A percentile compares a stretch with the other conserved stretches of the same genome.
These are phyloP conservation scores for Microctonus aethiopoides DNA, from an alignment of 2,888 invertebrate species.

Conservation along the genomic window DNA sequence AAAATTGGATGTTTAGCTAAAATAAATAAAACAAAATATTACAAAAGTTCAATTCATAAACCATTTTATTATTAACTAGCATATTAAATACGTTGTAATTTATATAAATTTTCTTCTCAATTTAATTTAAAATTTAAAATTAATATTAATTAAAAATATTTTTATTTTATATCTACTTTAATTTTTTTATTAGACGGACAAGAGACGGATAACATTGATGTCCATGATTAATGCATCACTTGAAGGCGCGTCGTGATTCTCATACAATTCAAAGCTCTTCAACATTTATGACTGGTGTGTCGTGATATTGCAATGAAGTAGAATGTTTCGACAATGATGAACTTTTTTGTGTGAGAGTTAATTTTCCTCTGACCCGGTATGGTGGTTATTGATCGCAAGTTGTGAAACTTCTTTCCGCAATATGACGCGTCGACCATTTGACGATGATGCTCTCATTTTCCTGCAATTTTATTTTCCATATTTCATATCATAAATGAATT, in stretches of 20 bases:
- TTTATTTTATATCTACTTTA: neutral
- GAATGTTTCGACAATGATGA: conserved; percentile 37
- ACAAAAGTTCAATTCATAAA: too few relatives aligned
- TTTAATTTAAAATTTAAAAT: neutral
- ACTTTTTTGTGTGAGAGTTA: conserved; percentile 35
- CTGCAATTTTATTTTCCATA: neutral
- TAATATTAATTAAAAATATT: neutral
- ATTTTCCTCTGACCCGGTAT: conserved; percentile 38
- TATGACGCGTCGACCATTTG: conserved; percentile 37
- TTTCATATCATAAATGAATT: conserved; percentile 36
- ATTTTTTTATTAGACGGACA: neutral
- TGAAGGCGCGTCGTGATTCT: neutral
- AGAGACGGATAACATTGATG: neutral
- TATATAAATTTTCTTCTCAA: too few relatives aligned
- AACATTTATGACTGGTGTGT: neutral
- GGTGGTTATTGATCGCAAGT: conserved; percentile 45
- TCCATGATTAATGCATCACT: neutral
- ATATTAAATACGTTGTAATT: too few relatives aligned
- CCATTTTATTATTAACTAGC: too few relatives aligned
- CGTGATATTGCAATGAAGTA: neutral
- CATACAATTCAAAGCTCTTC: neutral
- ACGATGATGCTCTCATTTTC: neutral
- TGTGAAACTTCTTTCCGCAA: conserved; percentile 46
- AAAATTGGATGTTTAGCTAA: neutral
- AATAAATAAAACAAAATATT: neutral